These are phyloP conservation scores for Bellardia pandia DNA, from an alignment of 2,888 invertebrate genomes.

Conservation along the genomic window DNA sequence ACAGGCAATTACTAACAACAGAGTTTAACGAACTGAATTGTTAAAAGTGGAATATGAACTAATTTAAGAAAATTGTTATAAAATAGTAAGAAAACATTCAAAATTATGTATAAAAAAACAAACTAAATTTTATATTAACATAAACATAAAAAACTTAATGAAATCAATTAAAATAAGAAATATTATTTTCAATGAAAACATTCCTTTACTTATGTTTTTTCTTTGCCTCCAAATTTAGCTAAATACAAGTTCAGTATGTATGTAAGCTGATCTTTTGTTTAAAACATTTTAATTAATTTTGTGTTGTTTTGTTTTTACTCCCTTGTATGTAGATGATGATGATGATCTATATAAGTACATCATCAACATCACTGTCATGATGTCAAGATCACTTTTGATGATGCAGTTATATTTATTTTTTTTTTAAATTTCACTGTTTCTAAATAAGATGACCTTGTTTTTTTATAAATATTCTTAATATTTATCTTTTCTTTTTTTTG, in stretches of 20 bases:
- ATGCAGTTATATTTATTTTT: conserved; percentile 53
- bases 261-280: conserved; percentile 53
- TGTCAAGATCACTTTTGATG: conserved; percentile 63
- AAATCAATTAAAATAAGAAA: too few species aligned
- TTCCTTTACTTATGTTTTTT: conserved; percentile 15
- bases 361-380: conserved; percentile 30
- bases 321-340: not conserved
- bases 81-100: too few species aligned
- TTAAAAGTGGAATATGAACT: too few species aligned
- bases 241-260: conserved; percentile 23
- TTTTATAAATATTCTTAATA: not conserved
- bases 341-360: conserved; percentile 29
- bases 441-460: conserved; percentile 30
- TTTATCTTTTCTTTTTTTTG: conserved; percentile 59
- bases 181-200: not conserved
- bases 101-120: too few species aligned
- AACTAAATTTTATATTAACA: too few species aligned
- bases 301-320: conserved; percentile 9
- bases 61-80: too few species aligned
- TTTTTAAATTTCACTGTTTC: conserved; percentile 32
- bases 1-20: too few species aligned
- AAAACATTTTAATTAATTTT: conserved; percentile 48
- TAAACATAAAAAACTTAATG: too few species aligned
- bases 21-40: too few species aligned
- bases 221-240: not conserved